Evolutionary conservation across 2,797 vertebrate genomes (phyloP), one percentile per base, ranked within the genome.

Genomic region (Sorex maritimensis): DNA sequence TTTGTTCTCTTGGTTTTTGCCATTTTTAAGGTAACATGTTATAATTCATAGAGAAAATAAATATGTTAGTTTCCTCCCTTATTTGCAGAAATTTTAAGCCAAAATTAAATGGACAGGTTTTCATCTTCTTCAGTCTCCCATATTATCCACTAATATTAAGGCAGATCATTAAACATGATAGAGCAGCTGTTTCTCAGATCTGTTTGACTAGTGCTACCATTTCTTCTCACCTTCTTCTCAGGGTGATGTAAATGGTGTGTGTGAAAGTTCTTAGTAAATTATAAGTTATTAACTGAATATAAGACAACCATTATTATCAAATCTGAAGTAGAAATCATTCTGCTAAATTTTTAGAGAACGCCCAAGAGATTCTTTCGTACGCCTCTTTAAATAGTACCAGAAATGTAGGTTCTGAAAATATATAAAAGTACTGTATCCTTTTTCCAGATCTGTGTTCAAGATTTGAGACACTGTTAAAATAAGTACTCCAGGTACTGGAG

Each of bases 301-400:
- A 92, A n/a, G 58, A 6, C 78, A 72, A 52, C 90, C 6, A 14
- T 81, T 74, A 15, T 58, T 28, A 78, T 86, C 81, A 24, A 14
- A 72, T 81, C 6, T 89, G 26, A 88, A 92, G 30, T 90, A 69
- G 72, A n/a, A 26, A 86, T 92, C 30, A n/a, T 81, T 82, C n/a
- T 86, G 21, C 72, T 93, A 12, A 88, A 88, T 34, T 71, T 5
- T 52, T 88, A 5, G 83, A 75, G 61, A 89, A 80, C 67, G 41
- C 13, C 75, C 13, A 74, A 13, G 6, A 58, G 6, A 28, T 13
- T 77, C 2, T 49, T 61, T 49, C 28, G 1, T 67, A 14, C 72
- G 74, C 63, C 49, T 79, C 24, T 17, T 82, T 44, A 91, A 38
- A 19, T 17, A 82, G 90, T 95, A 28, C 65, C 17, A 91, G 30